phyloP scores from a whole-genome alignment of 2,888 invertebrate species.

The Hirudinaria manillensis region DNA sequence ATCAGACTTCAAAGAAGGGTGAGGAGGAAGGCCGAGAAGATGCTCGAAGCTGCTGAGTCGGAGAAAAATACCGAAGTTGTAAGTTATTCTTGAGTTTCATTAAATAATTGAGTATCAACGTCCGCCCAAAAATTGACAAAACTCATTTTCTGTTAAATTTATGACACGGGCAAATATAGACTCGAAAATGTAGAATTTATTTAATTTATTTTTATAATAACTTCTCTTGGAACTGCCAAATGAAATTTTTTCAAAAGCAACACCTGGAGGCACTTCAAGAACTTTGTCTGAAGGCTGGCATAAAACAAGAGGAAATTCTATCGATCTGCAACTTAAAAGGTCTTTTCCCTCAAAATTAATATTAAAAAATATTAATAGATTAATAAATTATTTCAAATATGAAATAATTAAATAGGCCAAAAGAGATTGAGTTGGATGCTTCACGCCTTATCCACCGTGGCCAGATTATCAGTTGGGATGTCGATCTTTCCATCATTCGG shows the following conservation, averaged over 20 bases:
- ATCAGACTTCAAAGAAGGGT: constrained; percentile 37
- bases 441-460: constrained; percentile 31
- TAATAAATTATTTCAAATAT: neutral
- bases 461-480: constrained; percentile 31
- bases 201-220: no score
- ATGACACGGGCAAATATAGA: no score
- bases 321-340: constrained; percentile 30
- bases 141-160: no score
- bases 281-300: constrained; percentile 28
- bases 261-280: constrained; percentile 29
- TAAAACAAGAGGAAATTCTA: constrained; percentile 24
- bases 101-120: constrained; percentile 16
- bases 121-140: constrained; percentile 1
- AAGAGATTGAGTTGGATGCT: constrained; percentile 29
- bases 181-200: no score
- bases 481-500: constrained; percentile 30
- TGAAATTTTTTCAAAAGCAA: constrained; percentile 12
- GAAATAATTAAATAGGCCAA: constrained; percentile 20
- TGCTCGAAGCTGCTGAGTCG: constrained; percentile 35
- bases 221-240: neutral
- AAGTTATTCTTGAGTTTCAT: neutral
- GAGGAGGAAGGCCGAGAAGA: constrained; percentile 34
- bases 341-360: neutral
- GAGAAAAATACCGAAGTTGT: constrained; percentile 34
- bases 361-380: neutral